Evolutionary conservation across 1,140 invertebrate species (phyloP), one percentile per base, ranked within the genome.

Genomic region (Scaptomyza montana): DNA sequence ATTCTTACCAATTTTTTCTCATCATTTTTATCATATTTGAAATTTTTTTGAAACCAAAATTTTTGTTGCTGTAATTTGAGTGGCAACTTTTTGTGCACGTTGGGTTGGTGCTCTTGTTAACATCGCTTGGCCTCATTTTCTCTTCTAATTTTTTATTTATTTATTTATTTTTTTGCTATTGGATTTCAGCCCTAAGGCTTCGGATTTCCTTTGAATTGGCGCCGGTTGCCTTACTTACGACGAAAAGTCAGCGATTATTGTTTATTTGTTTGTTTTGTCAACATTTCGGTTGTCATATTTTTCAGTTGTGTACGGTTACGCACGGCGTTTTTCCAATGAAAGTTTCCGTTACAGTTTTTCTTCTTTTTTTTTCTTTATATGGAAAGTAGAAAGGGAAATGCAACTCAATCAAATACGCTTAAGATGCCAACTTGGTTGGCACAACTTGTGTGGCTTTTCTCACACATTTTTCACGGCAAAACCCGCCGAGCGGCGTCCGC

Each of bases 201-300:
- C 57, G 56, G 45, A 45, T 74, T 74, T 74, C 71, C 62, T 77
- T 76, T 70, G 59, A 57, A 59, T 73, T 51, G 56, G 77, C 85
- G 80, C 76, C 82, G 77, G 61, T 57, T 21, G 28, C 51, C 54
- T 50, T 10, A 12, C 53, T 16, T 21, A 12, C 21, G 12, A 49
- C 13, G 13, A 7, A 46, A 51, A 16, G 43, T 62, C 56, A 13
- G 60, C 80, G 59, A 71, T 77, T 60, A 80, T 85, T 73, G 41
- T 67, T 74, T 71, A 77, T 87, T 87, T 87, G 75, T 89, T 87
- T 87, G 84, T 87, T 87, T 87, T 89, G 84, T 87, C 84, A 87
- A 87, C 84, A 87, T 77, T 87, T 36, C 74, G 67, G 51, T 71
- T 43, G 72, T 57, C 60, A 75, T 65, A 3, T 46, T 19, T 55